phyloP scores from a whole-genome alignment of 2,888 invertebrate species.

The Lasioglossum zephyrum region DNA sequence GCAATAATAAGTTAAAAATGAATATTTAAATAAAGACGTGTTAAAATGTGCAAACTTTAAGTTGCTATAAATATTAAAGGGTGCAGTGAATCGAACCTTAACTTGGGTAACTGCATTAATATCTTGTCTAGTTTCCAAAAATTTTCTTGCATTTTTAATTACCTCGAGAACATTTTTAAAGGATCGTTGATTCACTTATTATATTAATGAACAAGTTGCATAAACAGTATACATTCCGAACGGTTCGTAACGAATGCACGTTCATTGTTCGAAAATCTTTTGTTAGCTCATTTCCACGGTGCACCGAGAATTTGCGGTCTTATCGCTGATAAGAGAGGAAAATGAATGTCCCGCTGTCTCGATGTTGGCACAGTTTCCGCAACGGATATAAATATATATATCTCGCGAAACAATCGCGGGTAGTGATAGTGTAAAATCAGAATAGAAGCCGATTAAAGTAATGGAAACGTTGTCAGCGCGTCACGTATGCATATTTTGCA shows the following conservation, averaged over 20 bases:
- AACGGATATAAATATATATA: background rate
- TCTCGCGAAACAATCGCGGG: background rate
- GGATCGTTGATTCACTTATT: background rate
- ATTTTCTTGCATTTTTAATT: too few species aligned
- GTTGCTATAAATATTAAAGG: too few species aligned
- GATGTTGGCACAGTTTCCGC: background rate
- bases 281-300: background rate
- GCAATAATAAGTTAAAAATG: too few species aligned
- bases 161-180: too few species aligned
- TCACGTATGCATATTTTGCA: background rate
- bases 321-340: background rate
- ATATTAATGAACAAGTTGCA: background rate
- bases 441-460: slow-evolving; percentile 1
- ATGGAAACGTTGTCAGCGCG: background rate
- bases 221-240: background rate
- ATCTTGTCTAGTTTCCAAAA: too few species aligned
- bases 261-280: background rate
- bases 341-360: background rate
- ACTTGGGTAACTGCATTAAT: too few species aligned
- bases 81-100: too few species aligned
- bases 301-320: background rate
- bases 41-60: too few species aligned
- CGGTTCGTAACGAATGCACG: background rate
- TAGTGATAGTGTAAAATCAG: background rate
- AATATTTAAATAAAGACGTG: too few species aligned